Evolutionary conservation across 2,888 invertebrate species (phyloP).

Genomic region (Platycheirus albimanus): DNA sequence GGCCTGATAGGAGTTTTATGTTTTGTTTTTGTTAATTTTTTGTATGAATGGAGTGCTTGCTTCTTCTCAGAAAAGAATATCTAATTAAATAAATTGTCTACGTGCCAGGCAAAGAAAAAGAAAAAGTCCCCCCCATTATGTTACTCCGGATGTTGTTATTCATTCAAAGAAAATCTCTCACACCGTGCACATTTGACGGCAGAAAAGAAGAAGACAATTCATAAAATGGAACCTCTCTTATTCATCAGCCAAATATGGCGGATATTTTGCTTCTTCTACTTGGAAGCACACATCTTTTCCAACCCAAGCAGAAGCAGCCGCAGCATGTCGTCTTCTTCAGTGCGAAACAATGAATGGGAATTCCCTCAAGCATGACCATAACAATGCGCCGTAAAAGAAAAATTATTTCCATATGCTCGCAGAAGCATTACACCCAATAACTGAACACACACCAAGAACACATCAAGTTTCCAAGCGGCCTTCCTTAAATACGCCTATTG

Average conservation of each 20-base stretch:
- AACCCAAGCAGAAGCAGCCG: background rate
- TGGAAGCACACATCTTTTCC: constrained; percentile 27
- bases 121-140: constrained; percentile 6
- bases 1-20: background rate
- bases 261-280: constrained; percentile 38
- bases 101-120: constrained; percentile 20
- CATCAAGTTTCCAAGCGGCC: constrained; percentile 4
- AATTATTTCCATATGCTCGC: constrained; percentile 60
- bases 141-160: constrained; percentile 25
- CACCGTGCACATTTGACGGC: background rate
- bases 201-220: constrained; percentile 31
- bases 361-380: constrained; percentile 61
- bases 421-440: constrained; percentile 48
- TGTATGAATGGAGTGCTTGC: constrained; percentile 1
- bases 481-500: background rate
- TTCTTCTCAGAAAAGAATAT: constrained; percentile 16
- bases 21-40: background rate
- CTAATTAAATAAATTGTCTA: constrained; percentile 35
- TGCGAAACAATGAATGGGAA: constrained; percentile 72
- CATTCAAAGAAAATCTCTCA: constrained; percentile 28
- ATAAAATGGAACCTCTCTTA: constrained; percentile 39
- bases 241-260: constrained; percentile 63
- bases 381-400: constrained; percentile 54
- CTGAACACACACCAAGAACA: constrained; percentile 30
- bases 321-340: constrained; percentile 17